phyloP scores from a whole-genome alignment of 30 jellyfish, hydroid and myxozoan species.

The Sanderia malayensis region DNA sequence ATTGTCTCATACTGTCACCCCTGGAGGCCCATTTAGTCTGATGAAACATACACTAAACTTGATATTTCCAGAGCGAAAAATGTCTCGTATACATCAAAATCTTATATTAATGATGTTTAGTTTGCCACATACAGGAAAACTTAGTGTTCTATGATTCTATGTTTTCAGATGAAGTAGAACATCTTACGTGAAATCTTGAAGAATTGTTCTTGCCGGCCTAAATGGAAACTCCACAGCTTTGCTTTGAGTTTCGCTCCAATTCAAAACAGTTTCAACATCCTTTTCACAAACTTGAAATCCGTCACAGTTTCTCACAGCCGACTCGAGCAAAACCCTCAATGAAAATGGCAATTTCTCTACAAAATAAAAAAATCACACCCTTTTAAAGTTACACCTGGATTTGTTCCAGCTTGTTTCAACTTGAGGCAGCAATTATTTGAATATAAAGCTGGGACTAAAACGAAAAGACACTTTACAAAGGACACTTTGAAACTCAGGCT shows the following conservation, averaged over 20 bases:
- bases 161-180: neutral
- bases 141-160: too few relatives aligned
- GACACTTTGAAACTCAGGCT: too few relatives aligned
- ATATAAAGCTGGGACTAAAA: neutral
- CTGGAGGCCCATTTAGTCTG: too few relatives aligned
- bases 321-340: conserved; percentile 77
- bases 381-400: neutral
- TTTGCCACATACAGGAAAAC: too few relatives aligned
- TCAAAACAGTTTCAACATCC: conserved; percentile 81
- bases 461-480: too few relatives aligned
- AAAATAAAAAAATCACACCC: neutral
- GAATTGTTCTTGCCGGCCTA: conserved; percentile 87
- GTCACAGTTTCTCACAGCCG: conserved; percentile 91
- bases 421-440: neutral
- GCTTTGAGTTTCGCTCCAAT: conserved; percentile 83
- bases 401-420: neutral
- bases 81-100: too few relatives aligned
- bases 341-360: conserved; percentile 81
- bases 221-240: conserved; percentile 82
- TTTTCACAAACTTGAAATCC: conserved; percentile 74
- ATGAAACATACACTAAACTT: too few relatives aligned
- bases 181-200: conserved; percentile 92
- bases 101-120: too few relatives aligned
- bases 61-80: too few relatives aligned
- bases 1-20: neutral